Base-by-base conservation (phyloP, 30 jellyfish, hydroid and myxozoan species). In the Aurelia sp. region DNA sequence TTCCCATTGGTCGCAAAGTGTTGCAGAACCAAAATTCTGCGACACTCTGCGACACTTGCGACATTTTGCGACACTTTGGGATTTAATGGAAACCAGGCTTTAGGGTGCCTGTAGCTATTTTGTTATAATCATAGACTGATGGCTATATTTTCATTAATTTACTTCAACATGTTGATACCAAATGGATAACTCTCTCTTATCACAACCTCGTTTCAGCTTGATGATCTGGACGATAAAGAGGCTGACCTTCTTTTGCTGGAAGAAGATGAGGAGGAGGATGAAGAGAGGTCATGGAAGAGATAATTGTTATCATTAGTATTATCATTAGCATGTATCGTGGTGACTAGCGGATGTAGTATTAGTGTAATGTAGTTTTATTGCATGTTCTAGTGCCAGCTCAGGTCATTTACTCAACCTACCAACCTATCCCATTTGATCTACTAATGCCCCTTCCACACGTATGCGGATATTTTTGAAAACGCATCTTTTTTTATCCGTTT, bases 211-310 rank as follows among this genome's bases (percentile, higher is more conserved):
- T 81, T 48, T 13, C 51, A 86, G 95, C 85, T 86, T 86, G 85
- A 40, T 62, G 98, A 94, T 31, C 69, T 94, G 61, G 99, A 94
- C 65, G 91, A 81, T 53, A 92, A 89, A 52, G 99, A 94, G 70
- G 96, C 95, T 12, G 99, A 94, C 40, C 65, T 88, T 13, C 73
- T 94, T 67, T 71, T 94, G 82, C 89, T 96, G 13, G 99, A 83
- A 82, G 99, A 81, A n/a, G 99, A 94, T 60, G 98, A 93, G 51
- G 98, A 93, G 30, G 99, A 94, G 48, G 99, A 88, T 62, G 98
- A 86, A 48, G 98, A 89, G 62, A 74, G 97, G 62, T 88, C 97
- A 4, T 94, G 99, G 99, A 94, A 84, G 70, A 64, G 99, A 85
- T 94, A 58, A 81, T 30, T 22, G 13, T 11, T 44, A 33, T 47